These are phyloP conservation scores for Megaustenia siamemsis DNA, from an alignment of 2,888 invertebrate genomes.

Conservation along the genomic window DNA sequence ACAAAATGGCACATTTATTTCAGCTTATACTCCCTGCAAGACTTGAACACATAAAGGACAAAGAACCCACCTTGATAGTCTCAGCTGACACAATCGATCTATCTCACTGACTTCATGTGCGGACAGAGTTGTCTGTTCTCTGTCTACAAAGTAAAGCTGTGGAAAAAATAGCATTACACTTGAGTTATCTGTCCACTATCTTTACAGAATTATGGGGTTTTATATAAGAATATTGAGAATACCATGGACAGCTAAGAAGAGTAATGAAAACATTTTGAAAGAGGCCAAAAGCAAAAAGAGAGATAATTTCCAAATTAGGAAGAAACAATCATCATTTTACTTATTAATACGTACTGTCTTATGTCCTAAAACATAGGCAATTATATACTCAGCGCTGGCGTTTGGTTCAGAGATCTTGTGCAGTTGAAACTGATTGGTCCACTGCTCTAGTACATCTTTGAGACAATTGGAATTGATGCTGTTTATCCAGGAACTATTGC, in stretches of 20 bases:
- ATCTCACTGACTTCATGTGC: constrained; percentile 49
- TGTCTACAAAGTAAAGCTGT: constrained; percentile 53
- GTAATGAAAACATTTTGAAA: no score
- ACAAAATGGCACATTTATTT: no score
- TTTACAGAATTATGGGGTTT: no score
- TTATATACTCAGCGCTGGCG: constrained; percentile 83
- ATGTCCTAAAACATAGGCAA: constrained; percentile 82
- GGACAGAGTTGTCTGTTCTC: constrained; percentile 38
- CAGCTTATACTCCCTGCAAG: no score
- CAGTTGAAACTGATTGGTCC: constrained; percentile 56
- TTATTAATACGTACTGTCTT: constrained; percentile 82
- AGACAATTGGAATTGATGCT: neutral
- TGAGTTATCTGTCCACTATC: no score
- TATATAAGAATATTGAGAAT: no score
- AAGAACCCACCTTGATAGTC: constrained; percentile 41
- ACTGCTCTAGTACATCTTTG: constrained; percentile 45
- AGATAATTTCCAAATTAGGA: no score
- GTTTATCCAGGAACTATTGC: neutral
- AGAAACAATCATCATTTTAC: no score
- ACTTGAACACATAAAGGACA: neutral
- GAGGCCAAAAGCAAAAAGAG: no score
- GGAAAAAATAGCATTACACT: neutral
- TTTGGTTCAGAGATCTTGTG: constrained; percentile 82
- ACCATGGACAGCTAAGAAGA: no score
- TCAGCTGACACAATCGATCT: constrained; percentile 40